Evolutionary conservation across 1,140 invertebrate genomes (phyloP).

Genomic region (Cydia splendana): DNA sequence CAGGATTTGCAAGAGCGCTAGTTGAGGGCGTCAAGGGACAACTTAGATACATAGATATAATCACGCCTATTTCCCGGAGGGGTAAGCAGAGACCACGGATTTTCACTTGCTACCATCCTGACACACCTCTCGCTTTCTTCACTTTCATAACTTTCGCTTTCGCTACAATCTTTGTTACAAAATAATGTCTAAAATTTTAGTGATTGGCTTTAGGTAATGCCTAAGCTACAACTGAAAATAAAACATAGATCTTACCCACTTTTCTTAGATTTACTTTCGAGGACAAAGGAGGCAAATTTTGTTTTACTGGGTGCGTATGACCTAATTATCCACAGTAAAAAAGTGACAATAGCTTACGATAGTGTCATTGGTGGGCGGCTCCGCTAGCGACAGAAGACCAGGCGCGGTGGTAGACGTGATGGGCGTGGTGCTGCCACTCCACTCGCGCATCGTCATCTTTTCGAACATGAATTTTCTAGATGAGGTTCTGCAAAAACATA

Average conservation of each 20-base stretch:
- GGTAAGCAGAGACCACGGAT: too few species aligned
- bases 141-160: too few species aligned
- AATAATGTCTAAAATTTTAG: too few species aligned
- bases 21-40: not conserved
- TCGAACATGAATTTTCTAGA: slow-evolving; percentile 82
- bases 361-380: slow-evolving; percentile 59
- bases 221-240: too few species aligned
- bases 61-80: too few species aligned
- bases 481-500: slow-evolving; percentile 80
- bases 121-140: too few species aligned
- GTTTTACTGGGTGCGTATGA: not conserved
- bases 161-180: not conserved
- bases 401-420: slow-evolving; percentile 57
- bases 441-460: slow-evolving; percentile 78
- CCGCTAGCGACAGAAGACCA: slow-evolving; percentile 70
- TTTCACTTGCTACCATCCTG: too few species aligned
- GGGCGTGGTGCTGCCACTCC: slow-evolving; percentile 71
- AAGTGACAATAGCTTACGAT: slow-evolving; percentile 47
- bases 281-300: too few species aligned
- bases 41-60: not conserved
- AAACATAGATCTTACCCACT: too few species aligned
- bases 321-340: not conserved
- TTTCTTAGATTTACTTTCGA: too few species aligned
- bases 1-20: not conserved
- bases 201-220: too few species aligned